Evolutionary conservation across 2,113 vertebrate genomes (phyloP), one percentile per base, ranked within the genome.

Genomic region (Pavo muticus): DNA sequence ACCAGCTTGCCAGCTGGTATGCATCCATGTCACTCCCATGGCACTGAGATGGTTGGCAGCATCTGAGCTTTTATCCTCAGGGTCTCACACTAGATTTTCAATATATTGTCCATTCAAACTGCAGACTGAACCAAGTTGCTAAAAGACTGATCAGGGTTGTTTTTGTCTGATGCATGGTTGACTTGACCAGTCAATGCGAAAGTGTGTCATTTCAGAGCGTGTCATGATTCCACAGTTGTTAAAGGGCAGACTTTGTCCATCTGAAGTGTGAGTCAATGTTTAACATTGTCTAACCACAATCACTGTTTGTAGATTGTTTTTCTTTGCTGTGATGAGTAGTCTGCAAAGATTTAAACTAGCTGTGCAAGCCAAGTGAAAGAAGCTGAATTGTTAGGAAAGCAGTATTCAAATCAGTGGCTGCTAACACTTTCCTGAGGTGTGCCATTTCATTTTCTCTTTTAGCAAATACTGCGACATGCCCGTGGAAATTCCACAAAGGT

Each of bases 401-500:
- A 72, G 29, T 42, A 20, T 80, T 35, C 35, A 52, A 6, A 32
- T 79, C 48, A 84, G 10, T 21, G 5, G 3, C 69, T 74, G 25
- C 61, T 78, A 82, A 61, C n/a, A 5, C 42, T 85, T 73, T 57
- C 37, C 84, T 96, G 92, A 96, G 2, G 40, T 56, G 25, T 84
- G 13, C 16, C 21, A 42, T 71, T 94, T 76, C 21, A 15, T 92
- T 91, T 73, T 90, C 75, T 95, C 63, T 95, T 91, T 42, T 97
- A 99, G 99, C 98, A 99, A 99, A 99, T 99, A 96, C 94, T 99
- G 40, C 98, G 97, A 24, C 98, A 99, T 78, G 99, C 99, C 32
- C 98, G 99, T 40, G 93, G 97, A 52, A 99, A 99, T 57, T 97
- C 99, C 63, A 98, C 98, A 16, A 99, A 99, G 95, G 99, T 98